Evolutionary conservation across 2,888 invertebrate species (phyloP), one percentile per base, ranked within the genome.

Genomic region (Pachliopta kotzebuea): DNA sequence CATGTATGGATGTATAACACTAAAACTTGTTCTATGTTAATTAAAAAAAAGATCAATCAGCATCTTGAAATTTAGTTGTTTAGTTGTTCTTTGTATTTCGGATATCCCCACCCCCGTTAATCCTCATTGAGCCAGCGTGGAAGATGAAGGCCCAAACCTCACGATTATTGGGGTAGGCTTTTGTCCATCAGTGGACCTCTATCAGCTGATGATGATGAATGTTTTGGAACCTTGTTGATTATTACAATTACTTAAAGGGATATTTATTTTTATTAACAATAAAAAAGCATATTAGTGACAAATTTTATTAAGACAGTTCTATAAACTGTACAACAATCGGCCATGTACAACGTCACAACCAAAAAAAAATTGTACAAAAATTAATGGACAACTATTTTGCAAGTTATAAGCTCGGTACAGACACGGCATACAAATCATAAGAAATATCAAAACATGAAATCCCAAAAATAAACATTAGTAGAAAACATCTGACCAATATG

Each of bases 281-380:
- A 50, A 52, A 52, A 52, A 52, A 52, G 3, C 50, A 52, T 18
- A 21, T 65, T 17, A 45, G 58, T 58, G 65, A 61, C n/a, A 58
- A 57, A 65, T 61, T 65, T 42, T 65, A 65, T 61, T 65, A 61
- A 65, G 54, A 65, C 61, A 61, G 65, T 61, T 45, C 60, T 65
- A 65, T 65, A 65, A 20, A 61, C 57, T 65, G 61, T 71, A 67
- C 79, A 85, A 85, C 79, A 87, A 85, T 82, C 79, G 83, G 81
- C 79, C 80, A 80, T 81, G 75, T 76, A 55, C 45, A 76, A 75
- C 76, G 77, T 86, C 87, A 88, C 88, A 90, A 87, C 86, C 85
- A 75, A 85, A 83, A 83, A 54, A 45, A 73, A 37, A 37, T 37
- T 67, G 64, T 61, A 58, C 68, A 67, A 67, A 70, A 71, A 65